Evolutionary conservation across 2,888 invertebrate genomes (phyloP).

Genomic region (Siphlonurus alternatus): DNA sequence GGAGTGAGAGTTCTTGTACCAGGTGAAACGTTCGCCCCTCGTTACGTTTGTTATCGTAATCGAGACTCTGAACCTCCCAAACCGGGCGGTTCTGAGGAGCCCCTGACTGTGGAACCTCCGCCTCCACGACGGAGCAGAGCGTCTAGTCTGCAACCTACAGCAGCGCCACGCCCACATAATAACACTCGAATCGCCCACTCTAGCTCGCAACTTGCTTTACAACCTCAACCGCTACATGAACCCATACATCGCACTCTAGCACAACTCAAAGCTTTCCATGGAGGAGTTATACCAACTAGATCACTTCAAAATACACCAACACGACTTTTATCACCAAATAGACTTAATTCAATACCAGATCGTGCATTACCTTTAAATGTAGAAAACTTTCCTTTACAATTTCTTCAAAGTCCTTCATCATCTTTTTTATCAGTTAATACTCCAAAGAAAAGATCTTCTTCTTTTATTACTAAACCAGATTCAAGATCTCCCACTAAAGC

Average conservation of each 20-base stretch:
- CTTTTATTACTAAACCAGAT: neutral
- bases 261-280: neutral
- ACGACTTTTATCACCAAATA: neutral
- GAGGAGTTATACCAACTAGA: neutral
- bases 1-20: slow-evolving; percentile 6
- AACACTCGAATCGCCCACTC: neutral
- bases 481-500: neutral
- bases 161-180: neutral
- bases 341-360: neutral
- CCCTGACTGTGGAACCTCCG: neutral
- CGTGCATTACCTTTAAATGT: too few relatives aligned
- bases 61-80: neutral
- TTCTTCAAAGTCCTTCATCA: too few relatives aligned
- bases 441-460: neutral
- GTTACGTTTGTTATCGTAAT: slow-evolving; percentile 11
- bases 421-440: neutral
- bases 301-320: neutral
- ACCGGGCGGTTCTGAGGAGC: neutral
- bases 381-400: neutral
- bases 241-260: neutral
- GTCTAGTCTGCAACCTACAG: neutral
- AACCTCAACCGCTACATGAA: neutral
- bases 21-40: slow-evolving; percentile 12
- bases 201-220: neutral
- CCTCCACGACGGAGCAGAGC: neutral